Evolutionary conservation across 2,888 invertebrate genomes (phyloP).

Genomic region (Spodoptera exigua): DNA sequence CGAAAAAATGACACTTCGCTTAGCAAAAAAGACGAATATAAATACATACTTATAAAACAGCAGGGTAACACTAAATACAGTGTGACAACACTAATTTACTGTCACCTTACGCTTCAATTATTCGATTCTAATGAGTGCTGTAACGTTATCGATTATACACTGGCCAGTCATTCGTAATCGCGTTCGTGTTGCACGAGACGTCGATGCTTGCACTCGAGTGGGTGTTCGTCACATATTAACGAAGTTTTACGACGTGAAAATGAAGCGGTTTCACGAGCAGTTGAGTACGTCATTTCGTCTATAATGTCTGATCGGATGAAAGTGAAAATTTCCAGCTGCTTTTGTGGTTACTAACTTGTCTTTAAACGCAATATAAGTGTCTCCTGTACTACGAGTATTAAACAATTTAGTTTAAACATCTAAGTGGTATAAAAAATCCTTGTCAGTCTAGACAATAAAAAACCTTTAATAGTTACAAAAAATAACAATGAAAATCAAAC

Average conservation of each 20-base stretch:
- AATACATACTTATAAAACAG: conserved; percentile 5
- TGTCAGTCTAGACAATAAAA: too few relatives aligned
- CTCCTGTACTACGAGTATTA: too few relatives aligned
- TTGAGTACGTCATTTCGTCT: conserved; percentile 8
- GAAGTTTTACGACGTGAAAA: conserved; percentile 40
- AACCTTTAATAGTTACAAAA: too few relatives aligned
- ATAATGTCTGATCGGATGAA: conserved; percentile 31
- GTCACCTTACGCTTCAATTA: conserved; percentile 19
- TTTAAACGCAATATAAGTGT: too few relatives aligned
- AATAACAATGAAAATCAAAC: too few relatives aligned
- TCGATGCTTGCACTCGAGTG: conserved; percentile 32
- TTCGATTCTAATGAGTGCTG: conserved; percentile 41
- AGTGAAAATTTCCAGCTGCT: conserved; percentile 34
- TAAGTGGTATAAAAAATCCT: too few relatives aligned
- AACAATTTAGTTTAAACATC: too few relatives aligned
- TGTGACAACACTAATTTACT: conserved; percentile 14
- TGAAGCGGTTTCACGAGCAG: conserved; percentile 42
- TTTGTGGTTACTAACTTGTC: conserved; percentile 9
- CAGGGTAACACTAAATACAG: conserved; percentile 3
- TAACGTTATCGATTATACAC: conserved; percentile 54
- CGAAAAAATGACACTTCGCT: conserved; percentile 11
- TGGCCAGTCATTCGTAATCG: conserved; percentile 39
- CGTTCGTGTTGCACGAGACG: conserved; percentile 52
- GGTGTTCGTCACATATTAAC: conserved; percentile 39
- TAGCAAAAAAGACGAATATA: not conserved